Conservation (phyloP, 2,797 vertebrate species). For the Ctenopoma kingsleyae region DNA sequence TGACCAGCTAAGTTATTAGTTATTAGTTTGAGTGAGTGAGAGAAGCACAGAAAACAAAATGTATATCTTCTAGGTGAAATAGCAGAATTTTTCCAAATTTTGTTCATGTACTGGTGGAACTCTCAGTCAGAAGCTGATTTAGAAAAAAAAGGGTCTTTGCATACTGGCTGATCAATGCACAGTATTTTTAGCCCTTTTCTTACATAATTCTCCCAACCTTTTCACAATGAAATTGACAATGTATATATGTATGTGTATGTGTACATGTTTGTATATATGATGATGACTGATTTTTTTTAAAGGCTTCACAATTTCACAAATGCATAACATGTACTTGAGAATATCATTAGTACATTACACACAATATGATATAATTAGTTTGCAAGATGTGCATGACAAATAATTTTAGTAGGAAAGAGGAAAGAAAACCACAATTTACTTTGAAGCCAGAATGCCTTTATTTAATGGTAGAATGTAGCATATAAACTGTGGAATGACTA, state of each 20-base stretch:
- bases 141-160: too few species aligned
- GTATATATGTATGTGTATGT: too few species aligned
- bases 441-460: conserved; percentile 63
- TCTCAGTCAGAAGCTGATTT: too few species aligned
- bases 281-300: too few species aligned
- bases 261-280: too few species aligned
- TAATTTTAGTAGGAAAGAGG: conserved; percentile 41
- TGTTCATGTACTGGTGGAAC: too few species aligned
- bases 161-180: too few species aligned
- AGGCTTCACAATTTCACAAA: too few species aligned
- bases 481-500: conserved; percentile 43
- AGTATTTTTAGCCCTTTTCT: too few species aligned
- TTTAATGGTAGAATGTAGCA: conserved; percentile 64
- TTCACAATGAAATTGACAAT: too few species aligned
- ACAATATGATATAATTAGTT: conserved; percentile 5
- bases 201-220: too few species aligned
- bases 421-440: conserved; percentile 39
- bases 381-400: neutral
- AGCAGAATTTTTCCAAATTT: neutral
- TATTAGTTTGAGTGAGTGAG: neutral
- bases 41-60: neutral
- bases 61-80: neutral
- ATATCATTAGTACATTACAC: neutral
- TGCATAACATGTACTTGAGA: neutral
- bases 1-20: too few species aligned